Conservation (phyloP, 2,888 invertebrate species). For the Nomada goodeniana region DNA sequence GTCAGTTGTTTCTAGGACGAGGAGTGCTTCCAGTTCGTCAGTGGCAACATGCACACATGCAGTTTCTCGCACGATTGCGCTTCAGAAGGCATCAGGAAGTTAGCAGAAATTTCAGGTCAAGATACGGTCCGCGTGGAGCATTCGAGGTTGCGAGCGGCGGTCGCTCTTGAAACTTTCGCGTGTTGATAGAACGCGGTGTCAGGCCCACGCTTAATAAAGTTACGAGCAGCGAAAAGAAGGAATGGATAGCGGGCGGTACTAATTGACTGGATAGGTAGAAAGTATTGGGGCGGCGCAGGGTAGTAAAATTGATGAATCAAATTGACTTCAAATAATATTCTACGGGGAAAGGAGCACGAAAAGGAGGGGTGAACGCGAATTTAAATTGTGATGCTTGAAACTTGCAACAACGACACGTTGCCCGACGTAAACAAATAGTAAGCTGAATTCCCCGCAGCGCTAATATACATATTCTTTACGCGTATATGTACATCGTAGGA, state of each 20-base stretch:
- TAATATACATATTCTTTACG: too few species aligned
- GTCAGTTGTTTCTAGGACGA: slow-evolving; percentile 31
- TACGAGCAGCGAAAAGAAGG: neutral
- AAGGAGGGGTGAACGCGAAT: too few species aligned
- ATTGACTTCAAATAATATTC: too few species aligned
- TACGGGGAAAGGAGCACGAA: too few species aligned
- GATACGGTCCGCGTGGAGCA: slow-evolving; percentile 49
- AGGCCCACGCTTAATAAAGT: neutral
- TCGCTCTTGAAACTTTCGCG: slow-evolving; percentile 49
- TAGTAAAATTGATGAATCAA: too few species aligned
- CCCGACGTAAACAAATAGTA: too few species aligned
- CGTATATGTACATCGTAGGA: too few species aligned
- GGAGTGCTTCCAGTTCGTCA: slow-evolving; percentile 28
- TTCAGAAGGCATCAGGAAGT: slow-evolving; percentile 45
- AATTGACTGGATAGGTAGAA: neutral
- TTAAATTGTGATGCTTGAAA: too few species aligned
- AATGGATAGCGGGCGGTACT: neutral
- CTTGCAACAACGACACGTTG: too few species aligned
- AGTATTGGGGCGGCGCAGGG: too few species aligned
- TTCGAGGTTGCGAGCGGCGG: slow-evolving; percentile 31
- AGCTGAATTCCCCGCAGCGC: too few species aligned
- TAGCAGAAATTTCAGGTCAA: slow-evolving; percentile 64
- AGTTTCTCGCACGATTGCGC: slow-evolving; percentile 28
- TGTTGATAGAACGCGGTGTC: slow-evolving; percentile 5
- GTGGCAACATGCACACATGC: slow-evolving; percentile 30